Conservation (phyloP, 2,113 vertebrate genomes). For the Turnix velox region DNA sequence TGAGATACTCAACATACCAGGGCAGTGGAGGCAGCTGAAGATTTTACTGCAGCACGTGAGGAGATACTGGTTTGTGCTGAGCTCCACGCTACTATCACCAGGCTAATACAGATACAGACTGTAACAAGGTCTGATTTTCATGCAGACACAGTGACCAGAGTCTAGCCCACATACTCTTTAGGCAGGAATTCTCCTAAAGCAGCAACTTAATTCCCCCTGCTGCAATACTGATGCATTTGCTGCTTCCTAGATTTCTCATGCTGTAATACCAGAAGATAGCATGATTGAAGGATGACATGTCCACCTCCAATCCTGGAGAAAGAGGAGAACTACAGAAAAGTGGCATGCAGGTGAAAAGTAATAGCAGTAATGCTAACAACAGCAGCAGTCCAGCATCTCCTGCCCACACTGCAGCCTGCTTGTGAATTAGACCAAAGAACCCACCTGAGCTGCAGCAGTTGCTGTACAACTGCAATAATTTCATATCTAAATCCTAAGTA, state of each 20-base stretch:
- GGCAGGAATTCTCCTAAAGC: neutral
- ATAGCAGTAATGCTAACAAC: neutral
- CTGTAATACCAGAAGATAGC: neutral
- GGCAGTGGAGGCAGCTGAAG: neutral
- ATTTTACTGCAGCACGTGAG: neutral
- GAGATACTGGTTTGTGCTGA: neutral
- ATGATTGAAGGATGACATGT: neutral
- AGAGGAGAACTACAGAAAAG: neutral
- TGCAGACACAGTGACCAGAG: conserved; percentile 4
- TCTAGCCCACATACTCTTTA: neutral
- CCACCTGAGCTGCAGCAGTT: neutral
- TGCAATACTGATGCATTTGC: neutral
- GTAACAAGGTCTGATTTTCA: neutral
- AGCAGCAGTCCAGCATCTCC: neutral
- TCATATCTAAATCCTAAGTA: neutral
- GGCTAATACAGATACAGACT: neutral
- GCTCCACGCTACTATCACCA: neutral
- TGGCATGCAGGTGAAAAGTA: neutral
- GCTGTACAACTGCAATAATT: neutral
- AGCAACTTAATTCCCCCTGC: neutral
- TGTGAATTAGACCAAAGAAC: neutral
- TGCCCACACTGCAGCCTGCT: neutral
- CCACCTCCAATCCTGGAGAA: neutral
- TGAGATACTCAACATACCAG: neutral
- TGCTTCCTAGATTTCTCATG: neutral